Base-by-base conservation (phyloP, 2,888 invertebrate genomes). In the Eristalis tenax region DNA sequence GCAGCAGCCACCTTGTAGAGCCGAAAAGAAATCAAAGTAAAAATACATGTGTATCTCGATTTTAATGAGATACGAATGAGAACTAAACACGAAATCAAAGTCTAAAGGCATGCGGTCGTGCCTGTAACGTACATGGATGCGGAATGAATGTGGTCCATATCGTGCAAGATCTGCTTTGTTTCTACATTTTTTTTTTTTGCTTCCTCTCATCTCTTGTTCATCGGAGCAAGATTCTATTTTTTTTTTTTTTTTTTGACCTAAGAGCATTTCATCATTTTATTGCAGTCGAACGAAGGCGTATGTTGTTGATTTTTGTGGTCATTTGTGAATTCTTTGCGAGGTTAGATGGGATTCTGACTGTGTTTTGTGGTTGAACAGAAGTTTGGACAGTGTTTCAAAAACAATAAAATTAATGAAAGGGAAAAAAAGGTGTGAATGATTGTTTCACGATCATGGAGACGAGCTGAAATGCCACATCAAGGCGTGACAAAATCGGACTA, bases 111-210 rank as follows among this genome's bases (percentile, higher is more conserved):
- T 35, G 43, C 13, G 23, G 57, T 38, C 59, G 35, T 69, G 35
- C 69, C 69, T 57, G 22, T 15, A 35, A 57, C 57, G 6, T 56
- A 69, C 50, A 50, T 50, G 18, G 11, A 57, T 22, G n/a, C 35
- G 22, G 35, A 69, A 59, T 35, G 38, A 38, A 22, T 35, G 57
- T 69, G 57, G 13, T 23, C 57, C 69, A 69, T 70, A 70, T 70
- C 70, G 15, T 23, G 13, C 15, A 59, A 59, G 38, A 59, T 70
- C 38, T 70, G 13, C 22, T 70, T 70, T 18, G 40, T 57, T 18
- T 57, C 1, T 35, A n/a, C 22, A 2, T 26, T 11, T 35, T 13
- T 38, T 57, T 43, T 22, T 57, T 32, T 11, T 57, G 5, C 13
- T 38, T 4, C 22, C 23, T 57, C 50, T 28, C 38, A 38, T 35